A percentile compares a stretch with the other conserved stretches of the same genome.
Evolutionary conservation across 2,888 invertebrate genomes (phyloP).

Genomic region (Apocheima hispidaria): DNA sequence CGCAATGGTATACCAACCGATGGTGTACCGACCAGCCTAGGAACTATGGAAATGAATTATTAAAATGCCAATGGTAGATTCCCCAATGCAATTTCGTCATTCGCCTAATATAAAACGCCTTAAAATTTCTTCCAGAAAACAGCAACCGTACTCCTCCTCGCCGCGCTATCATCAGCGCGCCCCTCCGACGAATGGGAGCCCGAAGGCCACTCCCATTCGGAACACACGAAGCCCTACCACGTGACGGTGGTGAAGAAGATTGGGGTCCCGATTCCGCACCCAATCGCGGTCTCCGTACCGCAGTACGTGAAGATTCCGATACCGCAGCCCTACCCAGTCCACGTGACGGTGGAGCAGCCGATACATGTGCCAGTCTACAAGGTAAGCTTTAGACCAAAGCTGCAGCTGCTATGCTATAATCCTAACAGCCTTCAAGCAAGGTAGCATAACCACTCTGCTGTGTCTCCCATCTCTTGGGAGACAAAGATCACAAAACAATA

Average conservation of each 20-base stretch:
- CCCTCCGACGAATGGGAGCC: conserved; percentile 82
- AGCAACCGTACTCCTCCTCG: conserved; percentile 73
- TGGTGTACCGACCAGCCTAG: too few relatives aligned
- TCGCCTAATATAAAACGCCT: neutral
- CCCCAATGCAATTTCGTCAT: neutral
- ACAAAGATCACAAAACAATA: too few relatives aligned
- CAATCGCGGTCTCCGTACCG: conserved; percentile 90
- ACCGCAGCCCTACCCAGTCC: conserved; percentile 91
- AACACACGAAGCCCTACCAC: conserved; percentile 89
- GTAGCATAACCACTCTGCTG: too few relatives aligned
- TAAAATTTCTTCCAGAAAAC: conserved; percentile 67
- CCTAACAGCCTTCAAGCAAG: neutral
- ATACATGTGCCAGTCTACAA: conserved; percentile 91
- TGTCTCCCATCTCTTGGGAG: too few relatives aligned
- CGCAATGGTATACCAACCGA: too few relatives aligned
- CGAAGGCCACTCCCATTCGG: conserved; percentile 88
- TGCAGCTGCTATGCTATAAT: too few relatives aligned
- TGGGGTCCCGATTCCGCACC: conserved; percentile 91
- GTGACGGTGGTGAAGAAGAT: conserved; percentile 90
- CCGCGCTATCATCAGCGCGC: conserved; percentile 63
- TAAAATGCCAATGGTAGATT: too few relatives aligned
- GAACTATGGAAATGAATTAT: too few relatives aligned
- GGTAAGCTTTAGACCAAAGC: too few relatives aligned
- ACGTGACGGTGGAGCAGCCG: conserved; percentile 90
- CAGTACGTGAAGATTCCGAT: conserved; percentile 90